Base-by-base conservation (phyloP, 2,888 invertebrate species). In the Cybosia mesomella region DNA sequence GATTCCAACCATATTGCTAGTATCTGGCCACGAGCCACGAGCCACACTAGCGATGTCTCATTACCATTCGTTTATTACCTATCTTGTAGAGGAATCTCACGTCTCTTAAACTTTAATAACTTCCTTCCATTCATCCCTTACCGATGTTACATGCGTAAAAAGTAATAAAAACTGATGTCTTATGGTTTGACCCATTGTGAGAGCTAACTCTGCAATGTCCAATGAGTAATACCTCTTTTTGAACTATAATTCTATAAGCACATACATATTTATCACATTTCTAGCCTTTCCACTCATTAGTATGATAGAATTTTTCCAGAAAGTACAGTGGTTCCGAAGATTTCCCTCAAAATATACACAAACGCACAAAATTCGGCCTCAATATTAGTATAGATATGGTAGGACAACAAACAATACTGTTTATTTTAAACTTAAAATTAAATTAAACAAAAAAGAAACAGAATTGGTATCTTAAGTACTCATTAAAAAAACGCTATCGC, bases 91-190 rank as follows among this genome's bases (percentile, higher is more conserved):
- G 66, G 78, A 80, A 83, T 86, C 83, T 85, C 85, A 84, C 83
- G 83, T 85, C 71, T 79, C 74, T 73, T 64, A 73, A 76, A 84
- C 80, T 82, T 82, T 84, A 86, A 82, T 81, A 79, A 88, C 86
- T 88, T 88, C 87, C 87, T 87, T 79, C 79, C 83, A 84, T 86
- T 85, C 83, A 82, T 79, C 72, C 69, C 69, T 62, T 59, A 72
- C 67, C 65, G 63, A 74, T 76, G 70, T 81, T 67, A 81, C 78
- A 77, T 72, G 67, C 36, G 61, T 74, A 73, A 73, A 77, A 76
- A 64, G 60, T 75, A 71, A 72, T 65, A 72, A 77, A 49, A 58
- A 65, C 39, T 68, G 43, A 62, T 69, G 34, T 70, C 73, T 69
- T 70, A 73, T 72, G 68, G 58, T 66, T 72, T 70, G 22, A 58